phyloP scores from a whole-genome alignment of 2,888 invertebrate genomes.

The Apamea anceps region DNA sequence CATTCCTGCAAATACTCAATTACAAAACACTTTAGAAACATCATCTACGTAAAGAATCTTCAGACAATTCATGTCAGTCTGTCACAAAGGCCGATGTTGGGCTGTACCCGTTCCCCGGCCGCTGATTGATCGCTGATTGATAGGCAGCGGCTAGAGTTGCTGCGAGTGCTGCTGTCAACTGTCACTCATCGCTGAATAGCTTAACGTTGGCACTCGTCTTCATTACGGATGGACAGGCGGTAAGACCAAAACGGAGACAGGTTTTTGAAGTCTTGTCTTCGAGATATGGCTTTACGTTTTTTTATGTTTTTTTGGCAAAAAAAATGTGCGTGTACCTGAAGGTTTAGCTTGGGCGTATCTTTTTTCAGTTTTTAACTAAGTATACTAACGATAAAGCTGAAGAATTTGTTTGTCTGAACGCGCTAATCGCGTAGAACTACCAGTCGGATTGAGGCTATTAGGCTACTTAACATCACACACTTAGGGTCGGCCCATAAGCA shows the following conservation, averaged over 20 bases:
- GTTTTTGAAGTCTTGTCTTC: neutral
- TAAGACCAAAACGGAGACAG: neutral
- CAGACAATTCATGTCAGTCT: conserved; percentile 3
- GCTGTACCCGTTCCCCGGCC: neutral
- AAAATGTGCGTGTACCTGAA: no score
- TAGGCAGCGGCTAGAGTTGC: conserved; percentile 7
- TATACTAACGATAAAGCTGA: no score
- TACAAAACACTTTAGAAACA: neutral
- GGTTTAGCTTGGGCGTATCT: no score
- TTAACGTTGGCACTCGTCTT: conserved; percentile 28
- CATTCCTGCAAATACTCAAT: neutral
- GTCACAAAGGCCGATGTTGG: neutral
- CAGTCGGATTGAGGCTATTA: no score
- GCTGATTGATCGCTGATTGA: conserved; percentile 50
- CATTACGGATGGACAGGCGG: conserved; percentile 15
- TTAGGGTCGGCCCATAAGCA: no score
- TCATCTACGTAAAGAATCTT: neutral
- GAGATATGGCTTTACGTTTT: no score
- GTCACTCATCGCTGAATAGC: conserved; percentile 20
- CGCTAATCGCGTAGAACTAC: no score
- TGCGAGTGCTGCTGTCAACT: conserved; percentile 26
- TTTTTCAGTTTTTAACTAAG: no score
- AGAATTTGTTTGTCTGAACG: no score
- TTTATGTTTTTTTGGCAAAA: no score
- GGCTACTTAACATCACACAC: no score